Evolutionary conservation across 2,888 invertebrate species (phyloP).

Genomic region (Brenthis daphne): DNA sequence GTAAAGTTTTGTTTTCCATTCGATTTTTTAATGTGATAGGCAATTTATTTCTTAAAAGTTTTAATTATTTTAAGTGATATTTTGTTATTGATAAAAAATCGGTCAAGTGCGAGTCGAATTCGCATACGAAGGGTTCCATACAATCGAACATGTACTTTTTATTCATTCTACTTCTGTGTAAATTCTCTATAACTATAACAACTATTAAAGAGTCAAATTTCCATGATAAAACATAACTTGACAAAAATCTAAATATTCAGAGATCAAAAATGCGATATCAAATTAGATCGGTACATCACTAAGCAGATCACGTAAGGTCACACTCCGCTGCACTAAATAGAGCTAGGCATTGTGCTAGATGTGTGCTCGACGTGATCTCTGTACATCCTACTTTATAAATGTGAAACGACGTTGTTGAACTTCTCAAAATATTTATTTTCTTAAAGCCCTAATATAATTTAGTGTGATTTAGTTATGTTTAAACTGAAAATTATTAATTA

Average conservation of each 20-base stretch:
- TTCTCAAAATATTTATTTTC: background rate
- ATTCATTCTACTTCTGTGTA: no score
- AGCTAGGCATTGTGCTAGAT: constrained; percentile 37
- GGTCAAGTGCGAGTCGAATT: no score
- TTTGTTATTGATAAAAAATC: no score
- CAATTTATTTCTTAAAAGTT: no score
- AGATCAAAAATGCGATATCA: background rate
- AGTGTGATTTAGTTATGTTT: background rate
- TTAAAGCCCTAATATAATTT: background rate
- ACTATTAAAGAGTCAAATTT: no score
- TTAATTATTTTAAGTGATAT: no score
- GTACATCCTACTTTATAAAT: constrained; percentile 1
- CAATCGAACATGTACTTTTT: no score
- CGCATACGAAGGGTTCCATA: no score
- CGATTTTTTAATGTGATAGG: no score
- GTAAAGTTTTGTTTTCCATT: no score
- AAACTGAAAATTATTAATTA: background rate
- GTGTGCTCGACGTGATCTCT: constrained; percentile 34
- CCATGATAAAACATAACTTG: background rate
- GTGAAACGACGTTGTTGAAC: constrained; percentile 2
- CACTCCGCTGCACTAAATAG: constrained; percentile 42
- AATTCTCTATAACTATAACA: no score
- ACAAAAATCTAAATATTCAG: background rate
- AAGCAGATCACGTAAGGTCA: constrained; percentile 44
- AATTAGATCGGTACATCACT: constrained; percentile 28